Base-by-base conservation (phyloP, 2,888 invertebrate species). In the Drosophila birchii region DNA sequence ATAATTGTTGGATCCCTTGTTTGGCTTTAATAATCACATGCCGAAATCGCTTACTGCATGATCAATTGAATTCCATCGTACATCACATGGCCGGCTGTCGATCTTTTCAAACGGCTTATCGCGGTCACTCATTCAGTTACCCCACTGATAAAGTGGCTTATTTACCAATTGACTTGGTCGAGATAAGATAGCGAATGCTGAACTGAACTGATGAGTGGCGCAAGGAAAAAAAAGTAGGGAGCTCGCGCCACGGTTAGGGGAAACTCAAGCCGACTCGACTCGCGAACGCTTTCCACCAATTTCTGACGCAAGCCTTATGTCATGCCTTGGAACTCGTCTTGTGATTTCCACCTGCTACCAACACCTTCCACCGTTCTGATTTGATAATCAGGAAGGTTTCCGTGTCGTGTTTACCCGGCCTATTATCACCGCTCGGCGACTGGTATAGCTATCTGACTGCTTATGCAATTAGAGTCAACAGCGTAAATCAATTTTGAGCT, bases 21-120 rank as follows among this genome's bases (percentile, higher is more conserved):
- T 29, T 12, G 67, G 23, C 29, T 18, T 16, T 11, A 23, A 64
- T 75, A 85, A 88, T 90, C 90, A 90, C 90, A 90, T 89, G 89
- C 76, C 79, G 59, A 58, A 66, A 63, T 49, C 54, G 45, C 59
- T 41, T 14, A 23, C 49, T 70, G 70, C 63, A 72, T 73, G 79
- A 77, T 83, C 75, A 78, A 75, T 79, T 49, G 71, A 60, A 47
- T 62, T 39, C 43, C 20, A 45, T 34, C 16, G 53, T 59, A 41
- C 60, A 88, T 88, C 85, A 88, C 85, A 88, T 88, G 85, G 58
- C 67, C 69, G 26, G 53, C 43, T 56, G 68, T 41, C 47, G 47
- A 68, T 67, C 54, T 56, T 71, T 62, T 58, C 43, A 60, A 49
- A 34, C 4, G 26, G 60, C 75, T 78, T 88, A 79, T 85, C 79